Percentiles rank a stretch among this genome's conserved stretches.
Conservation (phyloP, 2,888 invertebrate species). For the Stenodema calcarata region DNA sequence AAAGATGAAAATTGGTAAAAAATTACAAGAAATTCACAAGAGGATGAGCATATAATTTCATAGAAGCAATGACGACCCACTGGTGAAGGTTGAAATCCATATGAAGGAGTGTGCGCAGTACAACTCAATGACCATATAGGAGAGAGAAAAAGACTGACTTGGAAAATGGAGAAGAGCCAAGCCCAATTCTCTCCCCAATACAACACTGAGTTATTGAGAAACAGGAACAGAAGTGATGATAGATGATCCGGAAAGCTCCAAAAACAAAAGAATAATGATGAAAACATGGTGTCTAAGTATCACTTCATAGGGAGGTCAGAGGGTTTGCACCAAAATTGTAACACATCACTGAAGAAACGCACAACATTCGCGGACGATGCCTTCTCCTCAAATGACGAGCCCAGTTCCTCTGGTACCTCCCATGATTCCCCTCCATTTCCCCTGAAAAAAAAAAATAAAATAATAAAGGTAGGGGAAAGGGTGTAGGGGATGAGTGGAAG, state of each 20-base stretch:
- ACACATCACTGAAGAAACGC: background rate
- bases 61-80: slow-evolving; percentile 1
- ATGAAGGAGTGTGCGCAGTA: slow-evolving; percentile 36
- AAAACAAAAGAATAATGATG: background rate
- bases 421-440: slow-evolving; percentile 17
- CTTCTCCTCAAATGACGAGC: slow-evolving; percentile 21
- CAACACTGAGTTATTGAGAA: slow-evolving; percentile 49
- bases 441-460: background rate
- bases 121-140: slow-evolving; percentile 47
- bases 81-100: slow-evolving; percentile 20
- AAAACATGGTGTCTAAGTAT: background rate
- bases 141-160: slow-evolving; percentile 51
- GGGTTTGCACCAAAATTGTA: background rate
- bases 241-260: background rate
- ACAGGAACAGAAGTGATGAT: background rate
- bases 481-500: background rate
- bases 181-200: slow-evolving; percentile 74
- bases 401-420: background rate
- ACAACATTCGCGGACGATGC: background rate
- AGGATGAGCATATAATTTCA: background rate
- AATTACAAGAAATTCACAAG: background rate
- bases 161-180: slow-evolving; percentile 63
- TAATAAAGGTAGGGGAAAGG: background rate
- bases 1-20: background rate
- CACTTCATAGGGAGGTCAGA: background rate